Conservation (phyloP, 1,140 invertebrate species). For the Tetranychus cinnabarinus region DNA sequence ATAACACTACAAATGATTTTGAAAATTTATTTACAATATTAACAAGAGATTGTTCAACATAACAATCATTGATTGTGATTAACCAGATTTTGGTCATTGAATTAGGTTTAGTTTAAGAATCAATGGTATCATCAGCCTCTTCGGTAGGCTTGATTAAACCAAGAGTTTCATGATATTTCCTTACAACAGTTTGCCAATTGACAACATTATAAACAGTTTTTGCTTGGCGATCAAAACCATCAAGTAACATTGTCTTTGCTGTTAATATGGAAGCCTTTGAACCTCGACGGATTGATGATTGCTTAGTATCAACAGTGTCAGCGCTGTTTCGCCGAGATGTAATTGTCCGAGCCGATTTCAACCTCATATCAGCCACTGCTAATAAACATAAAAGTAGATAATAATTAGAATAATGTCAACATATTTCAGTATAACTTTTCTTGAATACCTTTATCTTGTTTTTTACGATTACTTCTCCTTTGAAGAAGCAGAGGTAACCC, state of each 20-base stretch:
- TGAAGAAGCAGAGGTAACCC: slow-evolving; percentile 18
- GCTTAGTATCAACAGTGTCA: neutral
- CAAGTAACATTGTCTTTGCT: neutral
- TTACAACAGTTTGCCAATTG: slow-evolving; percentile 14
- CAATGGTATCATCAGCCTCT: neutral
- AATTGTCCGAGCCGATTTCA: neutral
- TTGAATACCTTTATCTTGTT: neutral
- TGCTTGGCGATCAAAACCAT: neutral
- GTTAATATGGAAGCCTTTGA: neutral
- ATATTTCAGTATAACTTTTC: neutral
- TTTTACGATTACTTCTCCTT: neutral
- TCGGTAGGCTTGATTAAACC: slow-evolving; percentile 5
- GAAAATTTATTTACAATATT: neutral
- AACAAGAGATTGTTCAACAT: neutral
- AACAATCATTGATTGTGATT: too few species aligned
- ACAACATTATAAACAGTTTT: slow-evolving; percentile 14
- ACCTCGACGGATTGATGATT: neutral
- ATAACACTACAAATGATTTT: neutral
- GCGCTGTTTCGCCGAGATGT: neutral
- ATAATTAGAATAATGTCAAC: neutral
- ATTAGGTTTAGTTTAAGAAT: neutral
- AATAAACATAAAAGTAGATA: too few species aligned
- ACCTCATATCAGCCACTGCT: neutral
- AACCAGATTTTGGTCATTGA: too few species aligned
- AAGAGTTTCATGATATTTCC: slow-evolving; percentile 15